These are phyloP conservation scores for Pseudochirops corinnae DNA, from an alignment of 2,797 vertebrate genomes.

Conservation along the genomic window DNA sequence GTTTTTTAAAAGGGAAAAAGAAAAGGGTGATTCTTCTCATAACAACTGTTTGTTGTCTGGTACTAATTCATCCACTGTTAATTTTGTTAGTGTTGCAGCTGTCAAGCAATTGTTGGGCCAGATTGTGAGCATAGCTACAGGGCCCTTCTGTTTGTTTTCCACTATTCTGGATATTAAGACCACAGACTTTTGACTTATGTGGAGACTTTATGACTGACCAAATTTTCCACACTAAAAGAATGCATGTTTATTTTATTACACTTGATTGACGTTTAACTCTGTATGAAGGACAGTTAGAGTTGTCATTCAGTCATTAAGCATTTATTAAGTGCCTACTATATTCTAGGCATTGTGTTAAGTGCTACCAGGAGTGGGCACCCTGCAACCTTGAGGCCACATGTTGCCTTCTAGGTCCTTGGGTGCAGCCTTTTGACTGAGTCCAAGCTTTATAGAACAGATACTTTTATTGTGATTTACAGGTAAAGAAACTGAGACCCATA, in stretches of 20 bases:
- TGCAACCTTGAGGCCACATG: too few species aligned
- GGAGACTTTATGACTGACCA: constrained; percentile 82
- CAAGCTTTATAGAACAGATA: too few species aligned
- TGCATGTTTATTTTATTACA: constrained; percentile 71
- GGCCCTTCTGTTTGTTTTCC: constrained; percentile 95
- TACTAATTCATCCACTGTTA: constrained; percentile 98
- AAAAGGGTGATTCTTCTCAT: constrained; percentile 79
- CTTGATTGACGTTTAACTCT: constrained; percentile 66
- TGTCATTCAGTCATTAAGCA: constrained; percentile 1
- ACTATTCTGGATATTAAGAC: constrained; percentile 92
- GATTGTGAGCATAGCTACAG: constrained; percentile 94
- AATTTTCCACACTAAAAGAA: constrained; percentile 72
- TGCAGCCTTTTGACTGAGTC: neutral
- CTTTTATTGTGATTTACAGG: neutral
- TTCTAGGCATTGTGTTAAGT: neutral
- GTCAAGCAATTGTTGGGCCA: constrained; percentile 91
- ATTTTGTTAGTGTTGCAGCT: constrained; percentile 97
- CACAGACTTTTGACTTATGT: constrained; percentile 88
- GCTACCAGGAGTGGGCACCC: neutral
- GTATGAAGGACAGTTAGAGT: constrained; percentile 47
- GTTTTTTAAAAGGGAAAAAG: constrained; percentile 71
- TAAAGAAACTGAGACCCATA: neutral
- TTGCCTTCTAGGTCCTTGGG: too few species aligned
- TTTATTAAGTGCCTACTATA: neutral
- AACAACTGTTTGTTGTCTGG: constrained; percentile 92